Evolutionary conservation across 2,888 invertebrate species (phyloP), one percentile per base, ranked within the genome.

Genomic region (Pinctada fucata): DNA sequence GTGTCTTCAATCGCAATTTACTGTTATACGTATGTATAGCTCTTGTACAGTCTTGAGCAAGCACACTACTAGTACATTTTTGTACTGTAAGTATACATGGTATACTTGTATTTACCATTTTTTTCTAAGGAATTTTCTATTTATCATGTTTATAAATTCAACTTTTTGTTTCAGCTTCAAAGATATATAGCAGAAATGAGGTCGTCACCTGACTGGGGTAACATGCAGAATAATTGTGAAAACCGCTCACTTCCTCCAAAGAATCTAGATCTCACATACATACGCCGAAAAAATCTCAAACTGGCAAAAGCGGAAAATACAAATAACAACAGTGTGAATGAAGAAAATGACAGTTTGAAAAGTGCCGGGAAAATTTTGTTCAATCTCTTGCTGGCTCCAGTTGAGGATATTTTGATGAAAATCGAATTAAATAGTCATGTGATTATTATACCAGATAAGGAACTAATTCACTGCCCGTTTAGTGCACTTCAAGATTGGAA

Each of bases 361-460:
- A 78, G 87, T 10, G 79, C 87, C 2, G 83, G 85, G 45, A 82
- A 87, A 66, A 83, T 82, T 66, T 83, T 92, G 47, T 92, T 89
- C 78, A 87, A 91, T 75, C 70, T 91, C 3, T 80, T 91, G 1
- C 74, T 91, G 63, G 87, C 89, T 6, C 91, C 91, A 0, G 82
- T 91, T 2, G 87, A 88, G 73, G 90, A 91, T 75, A 87, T 91
- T 73, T 79, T 92, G 58, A 79, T 82, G 13, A 87, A 87, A 79
- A 79, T 90, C 3, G 87, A 87, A 3, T 78, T 82, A 4, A 83
- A 85, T 4, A 87, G 85, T 76, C 85, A 87, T 47, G 70, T 92
- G n/a, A 82, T 90, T 5, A 85, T 92, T 6, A 81, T 92, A 13
- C 91, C 91, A n/a, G 91, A 91, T 79, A 88, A 88, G 69, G 82